Base-by-base conservation (phyloP, 2,797 vertebrate genomes). In the Hypotaenidia philippensis region DNA sequence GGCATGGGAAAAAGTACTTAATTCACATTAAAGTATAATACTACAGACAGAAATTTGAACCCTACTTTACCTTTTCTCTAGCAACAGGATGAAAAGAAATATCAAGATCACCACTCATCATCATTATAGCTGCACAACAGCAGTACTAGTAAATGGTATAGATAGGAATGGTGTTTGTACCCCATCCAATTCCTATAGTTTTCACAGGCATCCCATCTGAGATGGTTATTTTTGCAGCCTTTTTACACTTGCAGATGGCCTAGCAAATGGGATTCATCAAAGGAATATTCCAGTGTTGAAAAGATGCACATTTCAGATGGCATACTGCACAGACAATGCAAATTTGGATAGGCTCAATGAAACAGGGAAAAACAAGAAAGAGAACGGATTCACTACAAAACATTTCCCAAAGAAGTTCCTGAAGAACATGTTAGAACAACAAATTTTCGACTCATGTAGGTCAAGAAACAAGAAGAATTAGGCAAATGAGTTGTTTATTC, bases 241-340 rank as follows among this genome's bases (percentile, higher is more conserved):
- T 94, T 94, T 77, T 64, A 56, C 53, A 71, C 89, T 77, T 87
- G 68, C 88, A 94, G 92, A 89, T 96, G 86, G 93, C 89, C 64
- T 57, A 90, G 81, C n/a, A 93, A 93, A 94, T 63, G 15, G 20
- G 40, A 91, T 90, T 90, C 94, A 93, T 88, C 83, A 94, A 64
- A 89, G 50, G 47, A 94, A 86, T 82, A 69, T 87, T 95, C 40
- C 60, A 74, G 15, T 53, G 19, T 68, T 87, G 47, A 87, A 90
- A 89, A 94, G 49, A 94, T 47, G 32, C 26, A 83, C 32, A 70
- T 92, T 89, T 89, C 59, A 90, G 94, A 93, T 25, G 15, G 16
- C 40, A 41, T 79, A 74, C 76, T 84, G 40, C 68, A 86, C 20
- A 87, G 44, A 84, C 63, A 89, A 92, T 50, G 38, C 18, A 56